phyloP scores from a whole-genome alignment of 2,113 vertebrate species.

The Condylura cristata region DNA sequence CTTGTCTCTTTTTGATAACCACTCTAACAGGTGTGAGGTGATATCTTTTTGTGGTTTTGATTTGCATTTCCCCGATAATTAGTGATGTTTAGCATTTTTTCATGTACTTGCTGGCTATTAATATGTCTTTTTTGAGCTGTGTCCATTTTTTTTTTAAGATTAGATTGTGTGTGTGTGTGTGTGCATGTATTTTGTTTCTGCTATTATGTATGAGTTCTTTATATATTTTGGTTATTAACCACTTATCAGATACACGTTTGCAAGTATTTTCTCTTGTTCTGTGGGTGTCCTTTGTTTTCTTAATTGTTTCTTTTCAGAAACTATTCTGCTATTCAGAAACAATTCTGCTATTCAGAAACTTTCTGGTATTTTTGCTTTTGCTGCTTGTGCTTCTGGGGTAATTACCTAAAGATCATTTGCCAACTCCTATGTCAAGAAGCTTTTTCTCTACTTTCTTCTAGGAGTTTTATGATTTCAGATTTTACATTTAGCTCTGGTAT shows the following conservation, averaged over 20 bases:
- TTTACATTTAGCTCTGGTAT: neutral
- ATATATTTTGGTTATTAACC: neutral
- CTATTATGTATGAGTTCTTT: neutral
- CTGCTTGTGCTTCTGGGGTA: neutral
- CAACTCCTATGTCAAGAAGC: neutral
- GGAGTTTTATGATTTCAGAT: neutral
- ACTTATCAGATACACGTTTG: neutral
- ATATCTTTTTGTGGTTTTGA: neutral
- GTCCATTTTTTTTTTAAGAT: neutral
- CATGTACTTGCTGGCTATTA: neutral
- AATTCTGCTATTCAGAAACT: neutral
- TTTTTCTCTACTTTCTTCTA: neutral
- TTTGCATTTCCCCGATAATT: neutral
- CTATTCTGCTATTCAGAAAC: neutral
- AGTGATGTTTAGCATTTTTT: neutral
- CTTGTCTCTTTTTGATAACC: neutral
- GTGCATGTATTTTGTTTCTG: neutral
- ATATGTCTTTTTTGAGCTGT: neutral
- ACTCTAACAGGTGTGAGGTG: neutral
- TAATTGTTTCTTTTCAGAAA: neutral
- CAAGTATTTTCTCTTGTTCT: slow-evolving; percentile 8
- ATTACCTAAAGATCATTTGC: neutral
- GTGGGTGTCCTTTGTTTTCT: neutral
- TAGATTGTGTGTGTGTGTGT: neutral
- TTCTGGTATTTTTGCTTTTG: slow-evolving; percentile 28